phyloP scores from a whole-genome alignment of 2,113 vertebrate genomes.

The Malurus cyaneus region DNA sequence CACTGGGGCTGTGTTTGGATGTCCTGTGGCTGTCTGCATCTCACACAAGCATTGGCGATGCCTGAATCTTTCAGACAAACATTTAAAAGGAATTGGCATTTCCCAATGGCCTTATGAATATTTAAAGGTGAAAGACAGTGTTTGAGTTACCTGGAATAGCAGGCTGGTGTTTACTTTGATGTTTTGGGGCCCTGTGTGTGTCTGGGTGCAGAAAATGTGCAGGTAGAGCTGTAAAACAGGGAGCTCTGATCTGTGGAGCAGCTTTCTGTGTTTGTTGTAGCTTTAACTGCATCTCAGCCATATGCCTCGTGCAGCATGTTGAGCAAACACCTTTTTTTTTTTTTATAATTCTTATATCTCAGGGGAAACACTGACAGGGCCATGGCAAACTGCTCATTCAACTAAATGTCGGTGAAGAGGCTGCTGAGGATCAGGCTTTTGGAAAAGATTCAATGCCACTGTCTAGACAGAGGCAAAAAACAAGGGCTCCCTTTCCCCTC shows the following conservation, averaged over 20 bases:
- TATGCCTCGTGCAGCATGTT: slow-evolving; percentile 33
- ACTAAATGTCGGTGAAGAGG: slow-evolving; percentile 17
- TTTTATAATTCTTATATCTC: slow-evolving; percentile 12
- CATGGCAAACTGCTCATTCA: slow-evolving; percentile 42
- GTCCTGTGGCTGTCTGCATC: slow-evolving; percentile 22
- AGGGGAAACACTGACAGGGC: slow-evolving; percentile 5
- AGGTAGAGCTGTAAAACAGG: neutral
- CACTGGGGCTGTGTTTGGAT: neutral
- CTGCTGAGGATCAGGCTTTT: slow-evolving; percentile 51
- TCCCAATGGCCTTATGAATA: slow-evolving; percentile 5
- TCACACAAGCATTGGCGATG: neutral
- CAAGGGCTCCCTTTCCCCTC: slow-evolving; percentile 29
- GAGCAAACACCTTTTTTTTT: slow-evolving; percentile 59
- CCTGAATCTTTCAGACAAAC: slow-evolving; percentile 27
- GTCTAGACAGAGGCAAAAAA: slow-evolving; percentile 76
- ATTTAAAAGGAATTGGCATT: slow-evolving; percentile 15
- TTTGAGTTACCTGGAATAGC: neutral
- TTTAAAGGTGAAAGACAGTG: slow-evolving; percentile 14
- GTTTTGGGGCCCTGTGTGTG: neutral
- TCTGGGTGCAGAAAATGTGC: neutral
- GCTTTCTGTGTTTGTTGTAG: slow-evolving; percentile 17
- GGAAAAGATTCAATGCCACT: slow-evolving; percentile 73
- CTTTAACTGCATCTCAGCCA: neutral
- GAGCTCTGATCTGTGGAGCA: neutral
- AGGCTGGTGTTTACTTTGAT: neutral